phyloP scores from a whole-genome alignment of 2,113 vertebrate genomes.

The Suricata suricatta region DNA sequence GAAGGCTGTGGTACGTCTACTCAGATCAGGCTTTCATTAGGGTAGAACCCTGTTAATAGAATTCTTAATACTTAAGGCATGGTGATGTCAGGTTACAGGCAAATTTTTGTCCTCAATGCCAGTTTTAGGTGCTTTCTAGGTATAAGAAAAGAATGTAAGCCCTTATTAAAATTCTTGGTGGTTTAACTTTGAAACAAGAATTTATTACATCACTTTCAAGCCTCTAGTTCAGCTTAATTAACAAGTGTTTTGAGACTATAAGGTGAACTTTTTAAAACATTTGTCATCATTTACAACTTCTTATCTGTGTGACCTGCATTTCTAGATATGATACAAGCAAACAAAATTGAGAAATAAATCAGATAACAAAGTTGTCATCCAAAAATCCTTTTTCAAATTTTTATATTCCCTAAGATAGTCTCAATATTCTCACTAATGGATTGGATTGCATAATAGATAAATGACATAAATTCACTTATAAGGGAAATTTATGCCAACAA shows the following conservation, averaged over 20 bases:
- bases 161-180: background rate
- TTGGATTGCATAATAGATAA: background rate
- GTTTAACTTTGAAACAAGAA: constrained; percentile 8
- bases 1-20: background rate
- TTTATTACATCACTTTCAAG: background rate
- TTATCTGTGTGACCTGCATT: constrained; percentile 12
- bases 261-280: constrained; percentile 41
- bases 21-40: background rate
- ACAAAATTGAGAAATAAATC: constrained; percentile 53
- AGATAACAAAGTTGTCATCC: background rate
- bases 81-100: background rate
- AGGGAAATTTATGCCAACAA: background rate
- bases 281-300: background rate
- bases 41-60: background rate
- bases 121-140: background rate
- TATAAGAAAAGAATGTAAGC: background rate
- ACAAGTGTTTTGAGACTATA: background rate
- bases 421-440: background rate
- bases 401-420: background rate
- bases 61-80: background rate
- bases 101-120: background rate
- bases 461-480: background rate
- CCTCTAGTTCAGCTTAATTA: background rate
- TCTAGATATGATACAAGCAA: background rate
- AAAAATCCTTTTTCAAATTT: background rate